phyloP scores from a whole-genome alignment of 2,113 vertebrate genomes.

The Myotis yumanensis region DNA sequence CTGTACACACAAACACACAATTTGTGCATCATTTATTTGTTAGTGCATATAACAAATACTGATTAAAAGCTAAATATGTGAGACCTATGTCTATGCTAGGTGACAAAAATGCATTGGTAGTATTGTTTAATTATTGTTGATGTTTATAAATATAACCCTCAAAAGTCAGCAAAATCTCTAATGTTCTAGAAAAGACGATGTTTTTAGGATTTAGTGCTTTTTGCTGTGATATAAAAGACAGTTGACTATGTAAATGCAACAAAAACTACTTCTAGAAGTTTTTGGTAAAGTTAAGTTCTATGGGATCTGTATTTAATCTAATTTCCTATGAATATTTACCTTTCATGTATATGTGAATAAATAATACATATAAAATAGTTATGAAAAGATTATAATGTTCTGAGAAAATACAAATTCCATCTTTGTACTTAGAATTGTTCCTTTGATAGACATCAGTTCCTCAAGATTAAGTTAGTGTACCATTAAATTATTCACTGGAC shows the following conservation, averaged over 20 bases:
- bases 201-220: conserved; percentile 28
- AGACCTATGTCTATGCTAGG: neutral
- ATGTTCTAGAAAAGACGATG: neutral
- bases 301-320: conserved; percentile 21
- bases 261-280: neutral
- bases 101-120: neutral
- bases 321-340: conserved; percentile 7
- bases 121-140: neutral
- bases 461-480: neutral
- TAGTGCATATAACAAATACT: neutral
- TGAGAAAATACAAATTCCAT: neutral
- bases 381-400: neutral
- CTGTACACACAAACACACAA: neutral
- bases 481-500: neutral
- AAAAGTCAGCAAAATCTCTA: neutral
- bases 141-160: neutral
- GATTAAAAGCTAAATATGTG: neutral
- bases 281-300: conserved; percentile 19
- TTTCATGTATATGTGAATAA: neutral
- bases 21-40: neutral
- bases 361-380: neutral
- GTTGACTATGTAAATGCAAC: neutral
- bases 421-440: neutral
- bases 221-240: conserved; percentile 2
- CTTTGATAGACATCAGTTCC: conserved; percentile 3